Evolutionary conservation across 2,113 vertebrate species (phyloP), one percentile per base, ranked within the genome.

Genomic region (Hystrix cristata): DNA sequence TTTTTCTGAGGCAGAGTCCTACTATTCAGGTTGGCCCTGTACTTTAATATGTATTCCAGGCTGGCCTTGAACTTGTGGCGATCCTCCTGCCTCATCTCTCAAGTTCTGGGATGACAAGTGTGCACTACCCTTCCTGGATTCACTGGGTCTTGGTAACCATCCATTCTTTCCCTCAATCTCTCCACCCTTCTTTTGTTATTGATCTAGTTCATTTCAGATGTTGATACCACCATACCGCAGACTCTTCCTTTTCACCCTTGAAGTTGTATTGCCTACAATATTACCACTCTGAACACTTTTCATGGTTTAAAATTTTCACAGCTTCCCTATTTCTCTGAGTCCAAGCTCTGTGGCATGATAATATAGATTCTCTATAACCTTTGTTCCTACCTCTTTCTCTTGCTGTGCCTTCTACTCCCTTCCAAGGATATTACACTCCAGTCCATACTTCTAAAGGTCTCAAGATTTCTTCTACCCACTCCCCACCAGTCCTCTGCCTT

Each of bases 401-500:
- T 82, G 87, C 48, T 85, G 76, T 7, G 29, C 29, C n/a, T 94
- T 38, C 46, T 59, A 82, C 34, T 82, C 46, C 72, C n/a, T 90
- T 83, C 51, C 7, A 76, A 89, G 79, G 21, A 72, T 38, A 86
- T 7, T 38, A 79, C 51, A 64, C 69, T 94, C 43, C n/a, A 95
- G 59, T 78, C 79, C 79, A 94, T 79, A 95, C 21, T 60, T 18
- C 65, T 74, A 51, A 87, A 81, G 38, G 59, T 87, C 27, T 92
- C 80, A 76, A 51, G 46, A 51, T 76, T 76, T 29, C 72, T 76
- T 29, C 25, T 76, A 5, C 43, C 12, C 12, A 1, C 23, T 38
- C 38, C 38, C 38, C 38, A 38, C 46, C 13, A n/a, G 11, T 21
- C 64, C 38, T 57, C 55, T 57, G 7, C 25, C 72, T 76, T 25